Evolutionary conservation across 2,113 vertebrate species (phyloP), one percentile per base, ranked within the genome.

Genomic region (Percina caprodes): DNA sequence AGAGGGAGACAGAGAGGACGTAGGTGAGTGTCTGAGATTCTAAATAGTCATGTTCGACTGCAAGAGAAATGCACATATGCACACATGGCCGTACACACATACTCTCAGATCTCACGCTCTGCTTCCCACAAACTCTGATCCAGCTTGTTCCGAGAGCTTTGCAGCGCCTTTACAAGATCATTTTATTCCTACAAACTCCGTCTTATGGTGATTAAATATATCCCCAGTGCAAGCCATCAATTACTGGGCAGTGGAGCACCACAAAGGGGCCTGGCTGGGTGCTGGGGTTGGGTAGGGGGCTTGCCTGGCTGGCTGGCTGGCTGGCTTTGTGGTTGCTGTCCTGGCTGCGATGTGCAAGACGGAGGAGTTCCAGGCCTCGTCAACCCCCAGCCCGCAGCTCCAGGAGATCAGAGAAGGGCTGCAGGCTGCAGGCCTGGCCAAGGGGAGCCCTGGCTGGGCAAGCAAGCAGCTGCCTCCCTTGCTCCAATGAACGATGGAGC

Each of bases 121-220:
- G 66, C 67, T 84, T 84, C 83, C 81, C 60, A 67, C 89, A 85
- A 84, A 90, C 86, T 91, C 73, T 86, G 85, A 91, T 91, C 74
- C 87, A 88, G 70, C 82, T 84, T 74, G 66, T 91, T 90, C 81
- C 7, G 76, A 84, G 70, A 90, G 86, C 82, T 89, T 90, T 85
- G 89, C 80, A 87, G 87, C 11, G 77, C 81, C 92, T 95, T 95
- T 94, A 94, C 94, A 95, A 94, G 93, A 94, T 94, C 78, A 92
- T 94, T 92, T 94, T 93, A 93, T 94, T 94, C 88, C 79, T 87
- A 91, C 78, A 80, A 90, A 92, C 90, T 92, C 88, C 91, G 94
- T 93, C 92, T 94, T 94, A 93, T 94, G 88, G 90, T 94, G 94
- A 95, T 95, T 94, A 95, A 95, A 95, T 92, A 92, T 93, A 95